Conservation (phyloP, 2,113 vertebrate genomes). For the Oriolus oriolus region DNA sequence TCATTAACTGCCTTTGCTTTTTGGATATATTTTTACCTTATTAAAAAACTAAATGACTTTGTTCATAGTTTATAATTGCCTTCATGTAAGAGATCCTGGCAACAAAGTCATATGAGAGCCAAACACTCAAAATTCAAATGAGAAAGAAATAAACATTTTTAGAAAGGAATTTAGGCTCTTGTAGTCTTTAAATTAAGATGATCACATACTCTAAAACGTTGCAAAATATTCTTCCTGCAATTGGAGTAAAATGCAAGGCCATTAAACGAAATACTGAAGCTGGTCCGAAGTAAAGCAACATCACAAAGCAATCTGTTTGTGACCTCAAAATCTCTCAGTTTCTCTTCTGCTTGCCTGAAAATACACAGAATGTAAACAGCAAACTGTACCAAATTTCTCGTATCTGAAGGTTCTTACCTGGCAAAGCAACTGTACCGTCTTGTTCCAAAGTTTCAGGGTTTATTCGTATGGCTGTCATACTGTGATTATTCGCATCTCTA, state of each 20-base stretch:
- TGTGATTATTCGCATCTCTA: constrained; percentile 91
- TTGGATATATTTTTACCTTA: not conserved
- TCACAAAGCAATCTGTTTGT: not conserved
- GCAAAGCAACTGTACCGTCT: constrained; percentile 89
- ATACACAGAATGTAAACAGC: not conserved
- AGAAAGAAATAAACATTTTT: not conserved
- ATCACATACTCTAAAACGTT: not conserved
- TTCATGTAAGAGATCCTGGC: not conserved
- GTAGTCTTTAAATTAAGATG: not conserved
- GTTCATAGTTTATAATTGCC: not conserved
- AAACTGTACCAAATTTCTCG: not conserved
- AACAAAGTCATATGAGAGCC: not conserved
- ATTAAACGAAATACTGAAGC: not conserved
- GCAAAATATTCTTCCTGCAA: not conserved
- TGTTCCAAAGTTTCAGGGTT: constrained; percentile 97
- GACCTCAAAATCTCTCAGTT: not conserved
- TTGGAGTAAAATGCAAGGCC: not conserved
- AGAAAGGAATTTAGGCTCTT: not conserved
- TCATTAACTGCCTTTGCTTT: not conserved
- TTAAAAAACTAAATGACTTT: not conserved
- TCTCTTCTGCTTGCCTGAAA: not conserved
- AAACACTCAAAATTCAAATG: not conserved
- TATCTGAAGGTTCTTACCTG: constrained; percentile 76
- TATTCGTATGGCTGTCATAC: constrained; percentile 92
- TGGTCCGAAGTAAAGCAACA: not conserved